Conservation (phyloP, 1,140 invertebrate species). For the Cardiocondyla obscurior region DNA sequence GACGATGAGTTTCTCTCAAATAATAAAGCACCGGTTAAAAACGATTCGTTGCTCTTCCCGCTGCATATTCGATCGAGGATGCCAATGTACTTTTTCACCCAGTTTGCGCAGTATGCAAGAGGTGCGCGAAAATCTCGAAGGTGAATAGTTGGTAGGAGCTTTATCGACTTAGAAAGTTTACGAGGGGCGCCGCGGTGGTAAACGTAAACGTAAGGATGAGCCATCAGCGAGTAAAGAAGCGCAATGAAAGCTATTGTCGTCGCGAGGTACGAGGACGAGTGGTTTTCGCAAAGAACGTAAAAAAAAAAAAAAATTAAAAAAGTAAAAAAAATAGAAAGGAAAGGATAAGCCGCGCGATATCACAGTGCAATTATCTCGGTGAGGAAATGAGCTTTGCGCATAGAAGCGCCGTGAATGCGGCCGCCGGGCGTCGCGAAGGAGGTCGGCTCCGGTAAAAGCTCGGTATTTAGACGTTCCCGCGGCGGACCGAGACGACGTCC, state of each 20-base stretch:
- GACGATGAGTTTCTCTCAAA: too few species aligned
- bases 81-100: constrained; percentile 2
- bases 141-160: constrained; percentile 61
- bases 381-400: constrained; percentile 79
- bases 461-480: constrained; percentile 70
- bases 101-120: neutral
- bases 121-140: constrained; percentile 63
- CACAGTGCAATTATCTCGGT: constrained; percentile 79
- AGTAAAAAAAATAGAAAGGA: constrained; percentile 56
- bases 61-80: neutral
- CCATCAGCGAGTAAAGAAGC: constrained; percentile 63
- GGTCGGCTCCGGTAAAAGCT: constrained; percentile 73
- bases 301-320: constrained; percentile 40
- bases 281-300: constrained; percentile 17
- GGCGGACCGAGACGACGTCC: constrained; percentile 64
- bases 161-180: constrained; percentile 72
- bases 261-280: too few species aligned
- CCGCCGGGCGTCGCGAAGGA: constrained; percentile 65
- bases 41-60: neutral
- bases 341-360: constrained; percentile 72
- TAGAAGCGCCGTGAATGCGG: constrained; percentile 63
- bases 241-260: constrained; percentile 59
- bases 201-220: constrained; percentile 57
- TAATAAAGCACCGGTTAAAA: neutral
- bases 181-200: constrained; percentile 30